phyloP scores from a whole-genome alignment of 1,140 invertebrate genomes.

The Drosophila yakuba region DNA sequence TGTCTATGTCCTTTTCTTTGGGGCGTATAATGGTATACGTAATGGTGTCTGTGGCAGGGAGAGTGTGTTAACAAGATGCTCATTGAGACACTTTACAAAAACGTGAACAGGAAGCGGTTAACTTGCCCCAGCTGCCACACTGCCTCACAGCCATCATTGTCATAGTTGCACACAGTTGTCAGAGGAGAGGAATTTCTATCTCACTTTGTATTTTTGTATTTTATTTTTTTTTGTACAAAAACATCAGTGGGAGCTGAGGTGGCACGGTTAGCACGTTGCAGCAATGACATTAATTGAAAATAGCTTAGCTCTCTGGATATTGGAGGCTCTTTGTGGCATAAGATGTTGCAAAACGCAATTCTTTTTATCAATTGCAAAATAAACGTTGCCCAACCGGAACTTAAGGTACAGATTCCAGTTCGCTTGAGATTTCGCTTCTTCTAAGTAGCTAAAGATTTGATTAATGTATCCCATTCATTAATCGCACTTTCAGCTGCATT shows the following conservation, averaged over 20 bases:
- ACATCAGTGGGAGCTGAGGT: not conserved
- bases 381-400: not conserved
- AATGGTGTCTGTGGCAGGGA: slow-evolving; percentile 44
- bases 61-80: slow-evolving; percentile 76
- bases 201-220: not conserved
- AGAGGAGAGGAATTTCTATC: not conserved
- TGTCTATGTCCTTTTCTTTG: not conserved
- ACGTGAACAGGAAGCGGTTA: slow-evolving; percentile 41
- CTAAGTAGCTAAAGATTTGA: not conserved
- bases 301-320: slow-evolving; percentile 4
- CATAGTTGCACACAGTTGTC: slow-evolving; percentile 10
- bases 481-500: no score
- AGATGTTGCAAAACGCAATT: not conserved
- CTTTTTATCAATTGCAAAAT: not conserved
- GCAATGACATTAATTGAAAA: slow-evolving; percentile 28
- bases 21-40: slow-evolving; percentile 20
- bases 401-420: not conserved
- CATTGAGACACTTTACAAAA: slow-evolving; percentile 76
- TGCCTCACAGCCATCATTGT: slow-evolving; percentile 12
- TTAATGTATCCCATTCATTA: no score
- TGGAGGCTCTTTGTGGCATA: not conserved
- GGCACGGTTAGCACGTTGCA: slow-evolving; percentile 13
- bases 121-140: slow-evolving; percentile 13
- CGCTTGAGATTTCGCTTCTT: not conserved
- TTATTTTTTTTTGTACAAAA: not conserved